Evolutionary conservation across 2,888 invertebrate species (phyloP), one percentile per base, ranked within the genome.

Genomic region (Andrena praecox): DNA sequence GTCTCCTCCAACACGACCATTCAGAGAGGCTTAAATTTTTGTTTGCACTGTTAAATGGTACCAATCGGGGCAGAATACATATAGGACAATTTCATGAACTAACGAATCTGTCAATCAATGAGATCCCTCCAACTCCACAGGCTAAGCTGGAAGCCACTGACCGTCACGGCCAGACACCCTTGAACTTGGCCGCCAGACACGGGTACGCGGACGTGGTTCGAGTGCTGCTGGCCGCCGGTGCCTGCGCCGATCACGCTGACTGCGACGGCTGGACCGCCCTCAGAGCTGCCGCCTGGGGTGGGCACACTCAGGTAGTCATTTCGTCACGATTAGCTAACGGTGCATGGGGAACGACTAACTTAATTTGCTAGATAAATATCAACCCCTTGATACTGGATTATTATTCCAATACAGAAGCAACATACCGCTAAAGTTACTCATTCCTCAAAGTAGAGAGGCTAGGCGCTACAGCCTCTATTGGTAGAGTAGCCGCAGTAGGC

Each of bases 231-330:
- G 95, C 95, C 79, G 95, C 96, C 12, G 96, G 96, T 24, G 96
- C 97, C 2, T 96, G 96, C 91, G 96, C 96, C 0, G 97, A 97
- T 94, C 97, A 97, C 91, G 96, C 97, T 7, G 97, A 97, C 94
- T 95, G 96, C 68, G 98, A 98, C 91, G 98, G 98, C 48, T 98
- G 98, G 99, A 98, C 98, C 48, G 97, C 98, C 16, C 94, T 98
- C 64, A 95, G 99, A 75, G 98, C 99, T 3, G 98, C 99, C 27
- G 98, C 99, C 12, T 99, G 99, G 99, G 99, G 98, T 66, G 99
- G 99, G 0, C 99, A 99, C 91, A 97, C 97, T 0, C 97, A 97
- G 95, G 96, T 96, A 92, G 68, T 31, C 6, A 54, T 66, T 50
- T 8, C 52, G 20, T 48, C n/a, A 54, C n/a, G 7, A 33, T 60